Evolutionary conservation across 2,113 vertebrate genomes (phyloP), one percentile per base, ranked within the genome.

Genomic region (Lathamus discolor): DNA sequence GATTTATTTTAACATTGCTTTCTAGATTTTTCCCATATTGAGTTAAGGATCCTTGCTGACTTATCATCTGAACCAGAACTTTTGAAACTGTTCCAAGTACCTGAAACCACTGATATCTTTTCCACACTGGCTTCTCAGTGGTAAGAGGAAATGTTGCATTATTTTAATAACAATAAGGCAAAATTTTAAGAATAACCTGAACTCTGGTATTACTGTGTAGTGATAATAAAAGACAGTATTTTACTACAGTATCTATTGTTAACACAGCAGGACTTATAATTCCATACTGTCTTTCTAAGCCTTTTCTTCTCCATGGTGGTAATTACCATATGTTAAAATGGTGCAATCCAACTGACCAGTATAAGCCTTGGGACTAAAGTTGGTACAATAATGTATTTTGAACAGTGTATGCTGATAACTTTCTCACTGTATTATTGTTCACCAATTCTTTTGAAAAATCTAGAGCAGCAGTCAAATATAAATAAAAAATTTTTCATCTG

Each of bases 11-110:
- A 73, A 76, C 11, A 22, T 61, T 93, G 3, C 92, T 92, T 92
- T 35, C 68, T 93, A 99, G 99, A 99, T 97, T 99, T 99, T 96
- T 99, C 98, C 82, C 99, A 99, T 96, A 98, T 99, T 90, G 99
- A 99, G 88, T 97, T 99, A 90, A 98, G 99, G 85, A 98, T 99
- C 86, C 97, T 99, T 93, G 98, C 99, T 93, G 99, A 99, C 86
- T 98, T 99, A 75, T 99, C 99, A 90, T 98, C 97, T 66, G 99
- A 99, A 97, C 98, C 98, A 28, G 98, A 99, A 95, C 98, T 99
- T 92, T 82, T 99, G 96, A 98, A 97, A 92, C 96, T 99, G 48
- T 99, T 99, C 95, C 98, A 97, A 93, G 97, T 98, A 72, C 97
- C 98, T 23, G 97, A 98, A 77, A 96, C 97, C 83, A 94, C 95